A percentile compares a stretch with the other conserved stretches of the same genome.
These are phyloP conservation scores for Gasterosteus aculeatus DNA, from an alignment of 2,113 vertebrate genomes.

Conservation along the genomic window DNA sequence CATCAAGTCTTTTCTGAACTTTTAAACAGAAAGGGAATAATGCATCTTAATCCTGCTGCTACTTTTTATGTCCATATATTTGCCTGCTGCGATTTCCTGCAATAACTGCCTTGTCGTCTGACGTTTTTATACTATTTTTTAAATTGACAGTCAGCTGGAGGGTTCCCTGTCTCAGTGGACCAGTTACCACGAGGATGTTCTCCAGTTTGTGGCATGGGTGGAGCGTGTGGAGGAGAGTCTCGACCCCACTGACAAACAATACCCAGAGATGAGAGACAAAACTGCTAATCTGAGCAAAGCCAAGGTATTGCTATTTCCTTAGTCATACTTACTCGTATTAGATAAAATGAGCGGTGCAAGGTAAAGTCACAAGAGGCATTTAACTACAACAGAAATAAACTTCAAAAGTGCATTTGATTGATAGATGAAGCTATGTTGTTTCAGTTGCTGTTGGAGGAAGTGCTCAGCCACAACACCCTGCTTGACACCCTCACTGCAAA, in stretches of 20 bases:
- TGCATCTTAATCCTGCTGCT: not conserved
- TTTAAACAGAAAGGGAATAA: too few species aligned
- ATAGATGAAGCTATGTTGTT: slow-evolving; percentile 22
- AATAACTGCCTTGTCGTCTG: not conserved
- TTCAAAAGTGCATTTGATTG: not conserved
- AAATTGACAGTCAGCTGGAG: slow-evolving; percentile 89
- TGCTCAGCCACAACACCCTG: slow-evolving; percentile 87
- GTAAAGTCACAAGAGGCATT: not conserved
- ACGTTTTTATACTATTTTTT: slow-evolving; percentile 25
- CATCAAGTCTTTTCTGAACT: not conserved
- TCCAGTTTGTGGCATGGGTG: slow-evolving; percentile 92
- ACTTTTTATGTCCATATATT: not conserved
- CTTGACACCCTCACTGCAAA: slow-evolving; percentile 91
- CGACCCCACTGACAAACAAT: slow-evolving; percentile 83
- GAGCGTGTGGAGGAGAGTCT: slow-evolving; percentile 88
- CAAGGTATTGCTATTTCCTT: slow-evolving; percentile 81
- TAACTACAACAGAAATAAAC: not conserved
- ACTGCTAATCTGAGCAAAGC: slow-evolving; percentile 87
- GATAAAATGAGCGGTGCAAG: not conserved
- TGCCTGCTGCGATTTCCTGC: not conserved
- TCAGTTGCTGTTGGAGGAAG: slow-evolving; percentile 92
- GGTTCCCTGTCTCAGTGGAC: slow-evolving; percentile 96
- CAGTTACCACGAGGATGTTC: slow-evolving; percentile 95
- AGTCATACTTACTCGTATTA: not conserved
- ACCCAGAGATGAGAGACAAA: slow-evolving; percentile 91